Percentiles rank a stretch among this genome's conserved stretches.
phyloP scores from a whole-genome alignment of 2,888 invertebrate genomes.

The Eupsilia transversa region DNA sequence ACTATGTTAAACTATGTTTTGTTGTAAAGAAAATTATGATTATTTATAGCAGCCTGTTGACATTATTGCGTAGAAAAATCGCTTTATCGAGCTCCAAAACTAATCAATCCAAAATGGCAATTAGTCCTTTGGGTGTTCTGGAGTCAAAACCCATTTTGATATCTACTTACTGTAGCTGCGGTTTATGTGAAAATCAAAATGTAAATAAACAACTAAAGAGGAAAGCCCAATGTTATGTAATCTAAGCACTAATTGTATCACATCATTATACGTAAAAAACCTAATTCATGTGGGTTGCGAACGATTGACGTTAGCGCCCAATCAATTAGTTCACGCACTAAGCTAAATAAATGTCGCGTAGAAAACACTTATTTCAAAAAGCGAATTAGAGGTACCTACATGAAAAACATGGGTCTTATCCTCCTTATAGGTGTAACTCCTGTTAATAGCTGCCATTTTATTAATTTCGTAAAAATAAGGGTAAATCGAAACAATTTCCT shows the following conservation, averaged over 20 bases:
- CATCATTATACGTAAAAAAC: neutral
- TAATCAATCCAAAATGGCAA: neutral
- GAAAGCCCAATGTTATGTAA: neutral
- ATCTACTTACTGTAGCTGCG: too few species aligned
- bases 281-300: neutral
- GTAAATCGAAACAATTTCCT: neutral
- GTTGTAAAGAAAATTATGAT: neutral
- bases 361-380: neutral
- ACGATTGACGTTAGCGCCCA: slow-evolving; percentile 20
- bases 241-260: neutral
- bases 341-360: neutral
- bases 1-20: too few species aligned
- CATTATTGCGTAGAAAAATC: neutral
- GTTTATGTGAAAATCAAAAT: neutral
- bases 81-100: neutral
- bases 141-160: neutral
- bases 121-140: neutral
- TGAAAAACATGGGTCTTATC: neutral
- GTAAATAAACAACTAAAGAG: neutral
- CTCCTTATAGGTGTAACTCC: too few species aligned
- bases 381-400: neutral
- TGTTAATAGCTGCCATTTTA: too few species aligned
- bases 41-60: neutral
- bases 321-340: slow-evolving; percentile 22
- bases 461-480: too few species aligned